A percentile compares a stretch with the other conserved stretches of the same genome.
Evolutionary conservation across 2,888 invertebrate species (phyloP).

Genomic region (Toxonevra muliebris): DNA sequence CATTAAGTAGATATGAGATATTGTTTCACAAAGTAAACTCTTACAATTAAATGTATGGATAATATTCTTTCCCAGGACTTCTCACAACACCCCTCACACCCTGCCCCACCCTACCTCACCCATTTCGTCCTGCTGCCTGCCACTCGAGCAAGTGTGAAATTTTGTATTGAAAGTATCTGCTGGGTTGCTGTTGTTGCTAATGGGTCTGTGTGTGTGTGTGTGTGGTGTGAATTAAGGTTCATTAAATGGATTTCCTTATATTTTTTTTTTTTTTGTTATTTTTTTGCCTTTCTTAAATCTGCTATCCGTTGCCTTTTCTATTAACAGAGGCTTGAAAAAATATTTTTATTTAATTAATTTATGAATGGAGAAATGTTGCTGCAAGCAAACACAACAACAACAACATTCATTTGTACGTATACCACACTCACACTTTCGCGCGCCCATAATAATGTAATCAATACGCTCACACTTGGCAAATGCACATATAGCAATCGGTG

Average conservation of each 20-base stretch:
- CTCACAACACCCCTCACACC: too few species aligned
- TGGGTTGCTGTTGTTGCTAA: too few species aligned
- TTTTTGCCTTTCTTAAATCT: not conserved
- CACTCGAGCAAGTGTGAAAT: too few species aligned
- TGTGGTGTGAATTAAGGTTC: conserved; percentile 5
- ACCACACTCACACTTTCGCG: not conserved
- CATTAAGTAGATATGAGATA: too few species aligned
- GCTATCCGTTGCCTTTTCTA: not conserved
- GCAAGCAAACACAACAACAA: not conserved
- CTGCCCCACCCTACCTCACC: too few species aligned
- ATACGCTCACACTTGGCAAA: not conserved
- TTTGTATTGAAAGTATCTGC: too few species aligned
- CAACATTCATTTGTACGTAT: not conserved
- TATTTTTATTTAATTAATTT: conserved; percentile 61
- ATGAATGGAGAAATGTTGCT: conserved; percentile 43
- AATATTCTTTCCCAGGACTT: too few species aligned
- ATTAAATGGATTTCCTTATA: conserved; percentile 15
- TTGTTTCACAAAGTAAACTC: too few species aligned
- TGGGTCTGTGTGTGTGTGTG: not conserved
- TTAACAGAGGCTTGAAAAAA: conserved; percentile 51
- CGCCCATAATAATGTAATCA: not conserved
- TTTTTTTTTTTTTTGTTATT: not conserved
- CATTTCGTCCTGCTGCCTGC: too few species aligned
- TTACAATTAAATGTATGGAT: too few species aligned
- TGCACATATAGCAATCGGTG: not conserved